phyloP scores from a whole-genome alignment of 2,797 vertebrate genomes.

The Paratrypauchen microcephalus region DNA sequence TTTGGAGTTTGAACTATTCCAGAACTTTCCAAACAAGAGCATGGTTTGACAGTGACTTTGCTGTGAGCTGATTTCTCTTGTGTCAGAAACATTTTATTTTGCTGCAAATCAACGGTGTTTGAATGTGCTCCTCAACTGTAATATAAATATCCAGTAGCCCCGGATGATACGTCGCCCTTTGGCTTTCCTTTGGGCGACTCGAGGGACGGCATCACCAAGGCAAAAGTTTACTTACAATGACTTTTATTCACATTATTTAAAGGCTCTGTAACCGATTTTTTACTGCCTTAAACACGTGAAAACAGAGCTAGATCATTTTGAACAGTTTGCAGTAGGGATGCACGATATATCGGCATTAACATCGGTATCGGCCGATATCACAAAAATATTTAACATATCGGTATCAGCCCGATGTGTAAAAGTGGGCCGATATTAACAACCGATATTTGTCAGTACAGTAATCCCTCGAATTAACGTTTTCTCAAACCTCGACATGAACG shows the following conservation, averaged over 20 bases:
- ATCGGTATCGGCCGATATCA: too few relatives aligned
- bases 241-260: background rate
- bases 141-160: background rate
- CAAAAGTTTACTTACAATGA: background rate
- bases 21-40: background rate
- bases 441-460: too few relatives aligned
- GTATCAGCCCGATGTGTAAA: too few relatives aligned
- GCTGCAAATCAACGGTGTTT: background rate
- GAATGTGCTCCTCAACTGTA: background rate
- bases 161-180: background rate
- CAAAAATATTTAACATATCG: too few relatives aligned
- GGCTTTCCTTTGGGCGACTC: slow-evolving; percentile 7
- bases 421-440: too few relatives aligned
- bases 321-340: too few relatives aligned
- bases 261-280: too few relatives aligned
- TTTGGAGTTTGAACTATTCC: too few relatives aligned
- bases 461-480: too few relatives aligned
- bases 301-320: background rate
- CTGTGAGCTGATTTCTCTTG: background rate
- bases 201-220: background rate
- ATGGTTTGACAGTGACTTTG: background rate
- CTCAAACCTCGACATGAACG: too few relatives aligned
- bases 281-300: background rate
- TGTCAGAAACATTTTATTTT: background rate
- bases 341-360: too few relatives aligned